Evolutionary conservation across 2,113 vertebrate genomes (phyloP).

Genomic region (Larimichthys crocea): DNA sequence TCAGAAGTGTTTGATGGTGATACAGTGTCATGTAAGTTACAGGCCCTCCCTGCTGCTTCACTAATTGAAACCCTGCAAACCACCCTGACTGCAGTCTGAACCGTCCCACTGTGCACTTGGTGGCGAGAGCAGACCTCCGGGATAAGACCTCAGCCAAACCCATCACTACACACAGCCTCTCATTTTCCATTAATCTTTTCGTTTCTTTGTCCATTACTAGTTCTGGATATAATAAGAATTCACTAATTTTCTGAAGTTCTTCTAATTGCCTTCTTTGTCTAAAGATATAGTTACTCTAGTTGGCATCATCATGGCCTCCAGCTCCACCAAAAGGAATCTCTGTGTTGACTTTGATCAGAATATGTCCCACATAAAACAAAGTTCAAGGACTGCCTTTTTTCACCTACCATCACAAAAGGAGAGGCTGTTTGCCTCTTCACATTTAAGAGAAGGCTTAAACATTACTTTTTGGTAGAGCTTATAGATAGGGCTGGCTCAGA

Average conservation of each 20-base stretch:
- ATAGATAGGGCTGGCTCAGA: too few species aligned
- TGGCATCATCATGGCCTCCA: too few species aligned
- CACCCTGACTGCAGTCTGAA: slow-evolving; percentile 43
- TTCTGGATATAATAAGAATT: background rate
- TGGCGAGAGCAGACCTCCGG: slow-evolving; percentile 32
- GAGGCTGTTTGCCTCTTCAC: too few species aligned
- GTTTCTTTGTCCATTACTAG: background rate
- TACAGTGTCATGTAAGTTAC: slow-evolving; percentile 48
- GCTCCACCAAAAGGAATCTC: too few species aligned
- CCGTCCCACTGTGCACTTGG: slow-evolving; percentile 40
- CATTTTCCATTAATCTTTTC: slow-evolving; percentile 23
- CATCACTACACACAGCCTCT: slow-evolving; percentile 17
- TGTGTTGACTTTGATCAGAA: too few species aligned
- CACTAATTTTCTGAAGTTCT: background rate
- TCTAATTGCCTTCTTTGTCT: too few species aligned
- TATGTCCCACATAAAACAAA: too few species aligned
- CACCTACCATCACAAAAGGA: too few species aligned
- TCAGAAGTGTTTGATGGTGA: slow-evolving; percentile 52
- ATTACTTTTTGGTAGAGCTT: too few species aligned
- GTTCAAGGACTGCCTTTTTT: too few species aligned
- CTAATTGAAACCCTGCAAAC: slow-evolving; percentile 60
- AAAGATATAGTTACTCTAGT: too few species aligned
- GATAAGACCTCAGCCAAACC: slow-evolving; percentile 23
- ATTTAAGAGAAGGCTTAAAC: too few species aligned
- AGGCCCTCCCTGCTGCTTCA: slow-evolving; percentile 46